Conservation (phyloP, 2,797 vertebrate species). For the Sebastes melanostomus region DNA sequence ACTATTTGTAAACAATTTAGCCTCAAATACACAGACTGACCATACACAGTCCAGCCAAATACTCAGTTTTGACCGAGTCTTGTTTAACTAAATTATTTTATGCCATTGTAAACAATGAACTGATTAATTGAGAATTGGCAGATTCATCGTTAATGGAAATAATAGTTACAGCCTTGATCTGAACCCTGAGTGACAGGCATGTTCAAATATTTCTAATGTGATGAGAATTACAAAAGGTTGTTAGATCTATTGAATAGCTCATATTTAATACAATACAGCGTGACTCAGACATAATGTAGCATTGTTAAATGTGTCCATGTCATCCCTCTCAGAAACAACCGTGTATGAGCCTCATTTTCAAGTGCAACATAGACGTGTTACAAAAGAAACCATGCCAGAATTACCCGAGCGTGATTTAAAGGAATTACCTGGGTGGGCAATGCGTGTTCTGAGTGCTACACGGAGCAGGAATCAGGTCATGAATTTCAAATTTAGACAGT, state of each 20-base stretch:
- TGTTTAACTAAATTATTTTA: not conserved
- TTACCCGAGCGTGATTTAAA: constrained; percentile 56
- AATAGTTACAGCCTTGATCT: not conserved
- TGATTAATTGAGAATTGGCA: not conserved
- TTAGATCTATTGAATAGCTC: not conserved
- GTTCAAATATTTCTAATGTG: constrained; percentile 4
- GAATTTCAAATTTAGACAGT: constrained; percentile 63
- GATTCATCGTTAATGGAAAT: not conserved
- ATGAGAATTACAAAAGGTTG: not conserved
- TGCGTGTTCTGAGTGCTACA: constrained; percentile 45
- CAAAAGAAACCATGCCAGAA: constrained; percentile 37
- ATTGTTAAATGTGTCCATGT: constrained; percentile 3
- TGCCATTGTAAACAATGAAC: not conserved
- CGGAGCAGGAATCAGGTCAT: constrained; percentile 57
- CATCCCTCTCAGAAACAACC: constrained; percentile 15
- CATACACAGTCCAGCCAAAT: too few relatives aligned
- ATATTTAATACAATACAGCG: not conserved
- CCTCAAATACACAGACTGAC: too few relatives aligned
- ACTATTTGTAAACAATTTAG: too few relatives aligned
- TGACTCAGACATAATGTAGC: not conserved
- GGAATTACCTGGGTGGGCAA: constrained; percentile 61
- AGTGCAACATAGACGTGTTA: constrained; percentile 13
- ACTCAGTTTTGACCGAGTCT: too few relatives aligned
- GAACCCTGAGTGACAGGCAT: constrained; percentile 2
- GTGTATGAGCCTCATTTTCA: constrained; percentile 17